Conservation (phyloP, 2,797 vertebrate genomes). For the Halcyon leucocephala region DNA sequence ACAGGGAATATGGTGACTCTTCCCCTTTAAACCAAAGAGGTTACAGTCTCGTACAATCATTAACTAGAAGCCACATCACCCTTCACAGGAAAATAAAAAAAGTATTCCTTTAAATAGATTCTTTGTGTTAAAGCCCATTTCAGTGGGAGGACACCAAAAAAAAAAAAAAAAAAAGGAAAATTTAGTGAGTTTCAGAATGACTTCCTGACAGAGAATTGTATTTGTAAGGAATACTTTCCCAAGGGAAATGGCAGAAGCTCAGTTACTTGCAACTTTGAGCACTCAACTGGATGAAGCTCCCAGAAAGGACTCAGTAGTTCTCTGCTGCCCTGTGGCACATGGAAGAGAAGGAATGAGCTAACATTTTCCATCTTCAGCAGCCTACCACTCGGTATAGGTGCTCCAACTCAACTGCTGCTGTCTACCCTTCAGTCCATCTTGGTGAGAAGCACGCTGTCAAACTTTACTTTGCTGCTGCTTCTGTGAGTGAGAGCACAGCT, state of each 20-base stretch:
- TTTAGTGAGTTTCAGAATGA: slow-evolving; percentile 49
- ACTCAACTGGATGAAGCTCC: neutral
- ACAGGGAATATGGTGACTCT: neutral
- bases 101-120: slow-evolving; percentile 40
- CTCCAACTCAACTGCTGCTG: neutral
- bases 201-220: slow-evolving; percentile 60
- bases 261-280: slow-evolving; percentile 16
- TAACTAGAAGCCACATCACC: slow-evolving; percentile 55
- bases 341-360: neutral
- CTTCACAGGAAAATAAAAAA: slow-evolving; percentile 34
- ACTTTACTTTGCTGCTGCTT: neutral
- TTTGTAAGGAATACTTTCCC: slow-evolving; percentile 64
- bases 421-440: neutral
- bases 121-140: slow-evolving; percentile 52
- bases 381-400: accelerated
- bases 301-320: neutral
- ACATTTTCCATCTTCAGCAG: slow-evolving; percentile 29
- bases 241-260: slow-evolving; percentile 44
- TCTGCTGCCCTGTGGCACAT: neutral
- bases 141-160: slow-evolving; percentile 48
- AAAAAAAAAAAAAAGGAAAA: slow-evolving; percentile 35
- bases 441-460: neutral
- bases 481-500: neutral
- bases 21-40: slow-evolving; percentile 1
- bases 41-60: slow-evolving; percentile 1